Percentiles rank a stretch among this genome's conserved stretches.
These are phyloP conservation scores for Itoplectis maculator DNA, from an alignment of 2,888 invertebrate species.

Conservation along the genomic window DNA sequence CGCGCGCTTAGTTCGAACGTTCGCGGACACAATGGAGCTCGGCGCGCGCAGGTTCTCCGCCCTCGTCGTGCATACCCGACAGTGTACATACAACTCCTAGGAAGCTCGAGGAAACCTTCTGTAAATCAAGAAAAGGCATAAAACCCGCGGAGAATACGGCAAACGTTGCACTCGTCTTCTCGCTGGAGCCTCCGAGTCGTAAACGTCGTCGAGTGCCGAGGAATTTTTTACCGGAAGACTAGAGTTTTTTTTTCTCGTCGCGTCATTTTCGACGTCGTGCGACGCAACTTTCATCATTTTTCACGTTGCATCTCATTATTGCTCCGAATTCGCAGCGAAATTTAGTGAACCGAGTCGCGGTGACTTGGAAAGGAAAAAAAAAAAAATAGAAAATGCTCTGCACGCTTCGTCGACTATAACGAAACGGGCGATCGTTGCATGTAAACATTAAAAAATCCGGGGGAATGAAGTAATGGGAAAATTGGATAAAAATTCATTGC, in stretches of 20 bases:
- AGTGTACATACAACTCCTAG: conserved; percentile 35
- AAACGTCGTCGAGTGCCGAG: conserved; percentile 63
- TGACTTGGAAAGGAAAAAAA: conserved; percentile 40
- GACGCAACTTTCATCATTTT: conserved; percentile 1
- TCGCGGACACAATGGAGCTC: conserved; percentile 61
- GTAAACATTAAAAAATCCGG: not conserved
- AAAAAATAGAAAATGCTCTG: conserved; percentile 52
- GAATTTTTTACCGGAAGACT: conserved; percentile 26
- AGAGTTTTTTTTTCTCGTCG: not conserved
- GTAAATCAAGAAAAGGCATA: conserved; percentile 67
- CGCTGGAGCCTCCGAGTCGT: conserved; percentile 50
- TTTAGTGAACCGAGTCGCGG: conserved; percentile 12
- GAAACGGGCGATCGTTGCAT: conserved; percentile 40
- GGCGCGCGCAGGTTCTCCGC: conserved; percentile 50
- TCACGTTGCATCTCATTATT: conserved; percentile 21
- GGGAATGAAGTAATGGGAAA: conserved; percentile 42
- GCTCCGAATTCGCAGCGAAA: not conserved
- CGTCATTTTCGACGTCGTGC: too few species aligned
- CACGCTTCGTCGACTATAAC: conserved; percentile 47
- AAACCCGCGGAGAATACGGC: conserved; percentile 58
- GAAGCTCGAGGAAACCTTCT: conserved; percentile 42
- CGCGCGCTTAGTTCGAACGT: conserved; percentile 60
- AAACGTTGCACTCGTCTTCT: conserved; percentile 37
- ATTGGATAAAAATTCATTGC: conserved; percentile 39
- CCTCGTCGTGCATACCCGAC: conserved; percentile 34